A percentile compares a stretch with the other conserved stretches of the same genome.
phyloP scores from a whole-genome alignment of 2,888 invertebrate genomes.

The Thysanoteuthis rhombus region DNA sequence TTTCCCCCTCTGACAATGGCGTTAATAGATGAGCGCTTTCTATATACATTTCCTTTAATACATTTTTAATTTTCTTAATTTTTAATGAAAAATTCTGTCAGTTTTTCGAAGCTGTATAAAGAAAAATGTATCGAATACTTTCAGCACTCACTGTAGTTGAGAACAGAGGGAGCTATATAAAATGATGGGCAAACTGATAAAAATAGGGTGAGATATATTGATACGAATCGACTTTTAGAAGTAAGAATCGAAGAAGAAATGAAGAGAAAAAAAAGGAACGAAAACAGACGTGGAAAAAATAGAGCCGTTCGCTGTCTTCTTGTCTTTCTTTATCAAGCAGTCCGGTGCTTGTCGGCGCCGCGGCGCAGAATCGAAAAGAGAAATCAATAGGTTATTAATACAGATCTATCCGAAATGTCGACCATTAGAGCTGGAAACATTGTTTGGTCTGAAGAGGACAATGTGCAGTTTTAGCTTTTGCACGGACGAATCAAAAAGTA shows the following conservation, averaged over 20 bases:
- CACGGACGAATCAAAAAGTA: background rate
- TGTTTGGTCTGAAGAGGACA: slow-evolving; percentile 12
- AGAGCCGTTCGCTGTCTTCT: background rate
- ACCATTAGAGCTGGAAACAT: background rate
- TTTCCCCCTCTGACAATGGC: too few relatives aligned
- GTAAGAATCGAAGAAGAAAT: background rate
- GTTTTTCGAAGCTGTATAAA: too few relatives aligned
- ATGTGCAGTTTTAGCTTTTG: background rate
- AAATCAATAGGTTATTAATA: slow-evolving; percentile 12
- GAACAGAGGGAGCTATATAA: background rate
- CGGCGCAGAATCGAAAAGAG: background rate
- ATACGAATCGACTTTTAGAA: background rate
- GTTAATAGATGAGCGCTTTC: too few relatives aligned
- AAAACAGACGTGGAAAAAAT: background rate
- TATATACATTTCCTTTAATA: too few relatives aligned
- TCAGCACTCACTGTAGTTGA: too few relatives aligned
- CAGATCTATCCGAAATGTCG: background rate
- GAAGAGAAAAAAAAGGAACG: background rate
- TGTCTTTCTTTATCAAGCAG: background rate
- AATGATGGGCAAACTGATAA: background rate
- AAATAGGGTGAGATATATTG: background rate
- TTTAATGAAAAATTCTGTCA: too few relatives aligned
- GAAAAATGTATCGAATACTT: too few relatives aligned
- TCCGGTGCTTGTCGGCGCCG: background rate
- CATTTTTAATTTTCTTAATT: too few relatives aligned